Percentiles rank a stretch among this genome's conserved stretches.
phyloP scores from a whole-genome alignment of 1,140 invertebrate genomes.

The Caenorhabditis elegans region DNA sequence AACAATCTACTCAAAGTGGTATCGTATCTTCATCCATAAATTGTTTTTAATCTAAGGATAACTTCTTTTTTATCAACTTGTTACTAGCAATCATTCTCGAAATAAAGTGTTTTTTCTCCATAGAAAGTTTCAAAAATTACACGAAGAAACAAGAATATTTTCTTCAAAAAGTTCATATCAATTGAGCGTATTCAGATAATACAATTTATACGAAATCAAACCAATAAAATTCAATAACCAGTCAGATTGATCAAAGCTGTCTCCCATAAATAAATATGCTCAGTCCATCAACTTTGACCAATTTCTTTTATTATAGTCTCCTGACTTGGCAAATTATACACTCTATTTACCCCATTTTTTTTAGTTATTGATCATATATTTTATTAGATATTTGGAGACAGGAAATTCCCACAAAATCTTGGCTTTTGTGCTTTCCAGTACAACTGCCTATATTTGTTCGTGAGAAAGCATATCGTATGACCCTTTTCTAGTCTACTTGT shows the following conservation, averaged over 20 bases:
- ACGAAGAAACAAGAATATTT: too few relatives aligned
- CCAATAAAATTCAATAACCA: too few relatives aligned
- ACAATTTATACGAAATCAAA: too few relatives aligned
- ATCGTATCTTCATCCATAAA: background rate
- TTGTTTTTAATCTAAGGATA: background rate
- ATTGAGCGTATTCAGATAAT: too few relatives aligned
- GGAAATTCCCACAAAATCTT: background rate
- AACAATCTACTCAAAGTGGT: background rate
- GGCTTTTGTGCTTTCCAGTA: background rate
- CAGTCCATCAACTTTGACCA: background rate
- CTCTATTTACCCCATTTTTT: background rate
- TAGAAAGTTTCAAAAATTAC: too few relatives aligned
- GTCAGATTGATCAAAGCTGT: too few relatives aligned
- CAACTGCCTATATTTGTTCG: background rate
- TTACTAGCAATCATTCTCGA: too few relatives aligned
- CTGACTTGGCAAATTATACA: background rate
- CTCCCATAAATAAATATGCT: background rate
- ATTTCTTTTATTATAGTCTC: background rate
- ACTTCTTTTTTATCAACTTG: too few relatives aligned
- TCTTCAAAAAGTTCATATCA: too few relatives aligned
- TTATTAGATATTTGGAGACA: background rate
- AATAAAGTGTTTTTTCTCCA: too few relatives aligned
- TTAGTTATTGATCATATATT: background rate
- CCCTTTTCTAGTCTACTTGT: too few relatives aligned
- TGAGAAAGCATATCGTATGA: too few relatives aligned